Evolutionary conservation across 2,113 vertebrate genomes (phyloP).

Genomic region (Cardinalis cardinalis): DNA sequence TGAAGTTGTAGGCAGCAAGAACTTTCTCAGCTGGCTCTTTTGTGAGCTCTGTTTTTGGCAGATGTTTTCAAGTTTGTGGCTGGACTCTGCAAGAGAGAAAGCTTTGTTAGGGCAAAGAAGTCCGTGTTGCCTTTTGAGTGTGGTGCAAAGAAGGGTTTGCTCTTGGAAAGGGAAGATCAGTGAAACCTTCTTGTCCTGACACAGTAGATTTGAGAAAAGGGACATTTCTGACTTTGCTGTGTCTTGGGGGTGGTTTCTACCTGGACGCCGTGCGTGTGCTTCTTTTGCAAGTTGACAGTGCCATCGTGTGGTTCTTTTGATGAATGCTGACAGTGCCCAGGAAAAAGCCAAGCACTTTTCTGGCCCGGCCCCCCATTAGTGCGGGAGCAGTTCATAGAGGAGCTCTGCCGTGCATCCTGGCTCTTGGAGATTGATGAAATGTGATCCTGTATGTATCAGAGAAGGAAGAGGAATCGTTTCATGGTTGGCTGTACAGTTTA

Average conservation of each 20-base stretch:
- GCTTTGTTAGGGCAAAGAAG: too few relatives aligned
- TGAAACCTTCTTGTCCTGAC: neutral
- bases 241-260: neutral
- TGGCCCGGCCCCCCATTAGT: neutral
- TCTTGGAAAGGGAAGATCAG: too few relatives aligned
- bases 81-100: too few relatives aligned
- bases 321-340: neutral
- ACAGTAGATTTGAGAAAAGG: neutral
- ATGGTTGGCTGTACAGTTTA: neutral
- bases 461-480: neutral
- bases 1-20: too few relatives aligned
- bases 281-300: neutral
- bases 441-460: neutral
- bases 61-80: too few relatives aligned
- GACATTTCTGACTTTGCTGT: neutral
- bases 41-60: too few relatives aligned
- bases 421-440: neutral
- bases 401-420: neutral
- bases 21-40: too few relatives aligned
- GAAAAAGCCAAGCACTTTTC: neutral
- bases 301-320: neutral
- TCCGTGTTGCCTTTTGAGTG: too few relatives aligned
- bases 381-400: neutral
- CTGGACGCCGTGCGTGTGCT: neutral
- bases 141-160: too few relatives aligned